Conservation (phyloP, 2,888 invertebrate genomes). For the Cybosia mesomella region DNA sequence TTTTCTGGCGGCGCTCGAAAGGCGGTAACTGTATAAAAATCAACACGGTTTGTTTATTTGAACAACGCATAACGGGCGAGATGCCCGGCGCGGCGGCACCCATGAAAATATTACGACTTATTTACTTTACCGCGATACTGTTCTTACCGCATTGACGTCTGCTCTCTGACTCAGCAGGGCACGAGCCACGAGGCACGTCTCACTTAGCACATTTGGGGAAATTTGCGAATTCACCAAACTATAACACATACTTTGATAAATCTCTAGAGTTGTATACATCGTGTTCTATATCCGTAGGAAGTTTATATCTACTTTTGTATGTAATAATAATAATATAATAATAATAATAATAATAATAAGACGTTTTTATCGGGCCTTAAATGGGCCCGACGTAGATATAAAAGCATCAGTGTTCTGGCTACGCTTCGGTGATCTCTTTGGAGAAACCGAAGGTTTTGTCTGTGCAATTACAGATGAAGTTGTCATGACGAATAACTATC, state of each 20-base stretch:
- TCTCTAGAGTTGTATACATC: not conserved
- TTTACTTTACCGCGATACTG: constrained; percentile 79
- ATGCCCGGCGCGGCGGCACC: constrained; percentile 78
- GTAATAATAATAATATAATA: no score
- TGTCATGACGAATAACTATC: no score
- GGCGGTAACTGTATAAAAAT: constrained; percentile 80
- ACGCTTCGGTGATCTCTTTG: no score
- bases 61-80: constrained; percentile 75
- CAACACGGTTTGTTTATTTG: constrained; percentile 83
- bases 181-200: constrained; percentile 56
- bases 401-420: no score
- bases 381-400: no score
- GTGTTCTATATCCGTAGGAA: not conserved
- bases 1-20: constrained; percentile 62
- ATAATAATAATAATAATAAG: no score
- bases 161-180: constrained; percentile 66
- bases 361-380: no score
- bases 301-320: not conserved
- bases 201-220: constrained; percentile 47
- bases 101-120: constrained; percentile 84
- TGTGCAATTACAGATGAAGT: no score
- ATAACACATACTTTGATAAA: constrained; percentile 11
- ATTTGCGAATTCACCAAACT: constrained; percentile 39
- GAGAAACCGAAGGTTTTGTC: no score
- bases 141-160: constrained; percentile 76